Conservation (phyloP, 1,140 invertebrate genomes). For the Trissolcus basalis region DNA sequence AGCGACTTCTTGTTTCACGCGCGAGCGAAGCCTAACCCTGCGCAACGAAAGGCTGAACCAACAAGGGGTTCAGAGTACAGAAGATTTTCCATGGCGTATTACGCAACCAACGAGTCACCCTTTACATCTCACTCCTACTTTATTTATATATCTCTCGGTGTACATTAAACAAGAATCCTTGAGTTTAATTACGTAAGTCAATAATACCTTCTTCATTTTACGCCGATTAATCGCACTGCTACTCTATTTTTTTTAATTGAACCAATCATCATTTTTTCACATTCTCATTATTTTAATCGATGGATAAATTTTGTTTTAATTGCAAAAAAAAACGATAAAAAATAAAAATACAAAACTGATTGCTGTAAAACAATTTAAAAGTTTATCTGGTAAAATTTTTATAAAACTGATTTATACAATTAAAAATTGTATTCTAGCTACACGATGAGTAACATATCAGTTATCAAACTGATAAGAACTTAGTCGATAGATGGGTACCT, state of each 20-base stretch:
- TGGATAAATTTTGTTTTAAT: too few species aligned
- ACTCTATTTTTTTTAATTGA: background rate
- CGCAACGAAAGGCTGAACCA: constrained; percentile 68
- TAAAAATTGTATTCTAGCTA: too few species aligned
- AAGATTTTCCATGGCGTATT: constrained; percentile 56
- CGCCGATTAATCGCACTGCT: constrained; percentile 3
- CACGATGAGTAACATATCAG: too few species aligned
- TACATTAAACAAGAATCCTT: constrained; percentile 35
- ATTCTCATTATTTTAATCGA: constrained; percentile 29
- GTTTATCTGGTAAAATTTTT: too few species aligned
- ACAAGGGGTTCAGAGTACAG: constrained; percentile 60
- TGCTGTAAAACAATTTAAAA: too few species aligned
- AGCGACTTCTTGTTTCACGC: constrained; percentile 68
- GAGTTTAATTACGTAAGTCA: constrained; percentile 53
- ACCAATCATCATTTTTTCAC: constrained; percentile 9
- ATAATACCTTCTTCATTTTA: constrained; percentile 34
- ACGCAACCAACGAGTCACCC: constrained; percentile 54
- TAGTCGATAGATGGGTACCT: constrained; percentile 66
- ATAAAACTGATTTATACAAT: too few species aligned
- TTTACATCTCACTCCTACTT: constrained; percentile 48
- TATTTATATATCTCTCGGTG: constrained; percentile 36
- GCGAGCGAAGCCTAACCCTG: constrained; percentile 67
- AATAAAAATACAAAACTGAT: too few species aligned
- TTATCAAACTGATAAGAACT: too few species aligned
- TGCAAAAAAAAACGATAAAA: too few species aligned